Evolutionary conservation across 2,113 vertebrate genomes (phyloP).

Genomic region (Oostethus manadensis): DNA sequence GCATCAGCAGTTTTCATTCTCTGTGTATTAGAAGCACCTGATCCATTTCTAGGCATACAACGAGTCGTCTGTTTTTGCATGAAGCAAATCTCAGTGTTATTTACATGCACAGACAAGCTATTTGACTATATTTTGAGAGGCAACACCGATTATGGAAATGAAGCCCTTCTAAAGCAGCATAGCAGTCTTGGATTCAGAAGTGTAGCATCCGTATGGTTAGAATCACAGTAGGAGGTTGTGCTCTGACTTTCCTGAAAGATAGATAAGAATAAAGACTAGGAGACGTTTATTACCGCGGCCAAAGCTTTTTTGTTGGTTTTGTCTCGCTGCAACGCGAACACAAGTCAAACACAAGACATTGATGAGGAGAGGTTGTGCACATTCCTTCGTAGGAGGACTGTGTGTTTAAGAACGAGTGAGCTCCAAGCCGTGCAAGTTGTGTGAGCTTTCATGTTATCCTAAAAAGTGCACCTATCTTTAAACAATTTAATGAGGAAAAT

Average conservation of each 20-base stretch:
- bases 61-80: neutral
- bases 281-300: slow-evolving; percentile 20
- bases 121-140: neutral
- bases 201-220: neutral
- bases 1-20: slow-evolving; percentile 12
- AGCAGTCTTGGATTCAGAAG: neutral
- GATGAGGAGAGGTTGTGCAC: neutral
- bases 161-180: neutral
- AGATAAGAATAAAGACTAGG: slow-evolving; percentile 13
- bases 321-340: neutral
- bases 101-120: slow-evolving; percentile 6
- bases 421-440: no score
- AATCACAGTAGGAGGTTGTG: neutral
- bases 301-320: slow-evolving; percentile 10
- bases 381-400: slow-evolving; percentile 2
- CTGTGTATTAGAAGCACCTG: slow-evolving; percentile 2
- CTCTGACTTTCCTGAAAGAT: slow-evolving; percentile 12
- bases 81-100: neutral
- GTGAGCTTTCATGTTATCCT: slow-evolving; percentile 39
- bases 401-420: slow-evolving; percentile 5
- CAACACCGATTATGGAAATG: neutral
- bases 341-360: neutral
- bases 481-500: slow-evolving; percentile 29
- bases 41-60: neutral
- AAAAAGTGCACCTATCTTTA: slow-evolving; percentile 18